A percentile compares a stretch with the other conserved stretches of the same genome.
phyloP scores from a whole-genome alignment of 1,140 invertebrate genomes.

The Acromyrmex heyeri region DNA sequence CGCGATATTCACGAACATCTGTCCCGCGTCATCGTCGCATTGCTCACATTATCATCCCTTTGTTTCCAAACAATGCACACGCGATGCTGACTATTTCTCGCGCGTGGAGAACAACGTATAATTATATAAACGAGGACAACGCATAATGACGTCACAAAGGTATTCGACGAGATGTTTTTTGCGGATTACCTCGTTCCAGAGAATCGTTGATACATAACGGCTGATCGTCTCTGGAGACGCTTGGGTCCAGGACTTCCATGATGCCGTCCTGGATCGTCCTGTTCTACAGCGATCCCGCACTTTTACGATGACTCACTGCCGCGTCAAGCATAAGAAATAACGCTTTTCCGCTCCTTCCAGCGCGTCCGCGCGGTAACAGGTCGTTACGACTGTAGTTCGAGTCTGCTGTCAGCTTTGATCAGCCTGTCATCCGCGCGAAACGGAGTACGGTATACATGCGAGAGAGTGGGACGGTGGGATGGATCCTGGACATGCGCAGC shows the following conservation, averaged over 20 bases:
- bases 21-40: neutral
- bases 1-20: conserved; percentile 3
- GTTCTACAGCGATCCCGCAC: conserved; percentile 9
- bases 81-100: neutral
- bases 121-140: neutral
- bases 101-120: neutral
- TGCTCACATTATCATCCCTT: conserved; percentile 22
- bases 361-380: neutral
- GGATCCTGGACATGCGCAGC: no score
- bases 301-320: conserved; percentile 58
- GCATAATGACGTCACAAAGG: neutral
- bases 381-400: neutral
- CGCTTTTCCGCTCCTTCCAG: neutral
- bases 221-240: conserved; percentile 80
- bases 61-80: conserved; percentile 67
- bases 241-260: conserved; percentile 82
- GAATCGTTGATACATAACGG: conserved; percentile 80
- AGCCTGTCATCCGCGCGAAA: no score
- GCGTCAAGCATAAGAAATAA: conserved; percentile 33
- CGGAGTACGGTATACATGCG: no score
- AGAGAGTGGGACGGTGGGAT: no score
- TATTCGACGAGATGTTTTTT: neutral
- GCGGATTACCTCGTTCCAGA: conserved; percentile 77
- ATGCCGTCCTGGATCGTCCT: neutral
- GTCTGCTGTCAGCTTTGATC: neutral